Evolutionary conservation across 2,113 vertebrate species (phyloP).

Genomic region (Macroglossus sobrinus): DNA sequence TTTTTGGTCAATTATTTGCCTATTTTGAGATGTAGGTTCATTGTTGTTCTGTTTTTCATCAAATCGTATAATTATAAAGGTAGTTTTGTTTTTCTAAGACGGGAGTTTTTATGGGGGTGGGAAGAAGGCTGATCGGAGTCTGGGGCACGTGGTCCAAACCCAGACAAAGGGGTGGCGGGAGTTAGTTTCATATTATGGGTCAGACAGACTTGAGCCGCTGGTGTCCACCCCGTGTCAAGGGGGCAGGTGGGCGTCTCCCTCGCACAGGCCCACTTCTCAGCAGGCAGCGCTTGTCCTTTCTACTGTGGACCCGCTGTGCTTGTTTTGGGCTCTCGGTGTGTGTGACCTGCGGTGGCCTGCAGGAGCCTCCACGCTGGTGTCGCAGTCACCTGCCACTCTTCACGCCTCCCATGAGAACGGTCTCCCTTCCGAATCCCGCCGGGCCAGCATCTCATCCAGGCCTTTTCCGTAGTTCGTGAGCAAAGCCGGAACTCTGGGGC

Average conservation of each 20-base stretch:
- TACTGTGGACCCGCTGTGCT: neutral
- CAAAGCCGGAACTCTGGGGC: neutral
- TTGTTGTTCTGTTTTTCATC: neutral
- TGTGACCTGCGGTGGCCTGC: neutral
- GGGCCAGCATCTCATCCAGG: no score
- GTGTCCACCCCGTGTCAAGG: neutral
- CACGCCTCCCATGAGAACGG: neutral
- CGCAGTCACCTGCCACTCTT: rapidly evolving
- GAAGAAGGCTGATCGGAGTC: neutral
- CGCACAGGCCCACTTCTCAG: neutral
- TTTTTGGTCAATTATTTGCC: neutral
- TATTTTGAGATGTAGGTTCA: neutral
- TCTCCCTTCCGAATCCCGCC: neutral
- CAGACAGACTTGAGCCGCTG: neutral
- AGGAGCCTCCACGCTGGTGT: rapidly evolving
- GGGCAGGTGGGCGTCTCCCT: neutral
- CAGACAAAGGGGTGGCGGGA: rapidly evolving
- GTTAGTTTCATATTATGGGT: neutral
- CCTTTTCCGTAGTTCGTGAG: neutral
- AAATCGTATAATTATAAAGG: neutral
- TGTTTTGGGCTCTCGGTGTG: neutral
- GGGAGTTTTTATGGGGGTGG: neutral
- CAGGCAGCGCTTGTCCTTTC: rapidly evolving
- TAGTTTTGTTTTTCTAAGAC: neutral
- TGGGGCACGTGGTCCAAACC: rapidly evolving